Evolutionary conservation across 2,888 invertebrate species (phyloP).

Genomic region (Unio delphinus): DNA sequence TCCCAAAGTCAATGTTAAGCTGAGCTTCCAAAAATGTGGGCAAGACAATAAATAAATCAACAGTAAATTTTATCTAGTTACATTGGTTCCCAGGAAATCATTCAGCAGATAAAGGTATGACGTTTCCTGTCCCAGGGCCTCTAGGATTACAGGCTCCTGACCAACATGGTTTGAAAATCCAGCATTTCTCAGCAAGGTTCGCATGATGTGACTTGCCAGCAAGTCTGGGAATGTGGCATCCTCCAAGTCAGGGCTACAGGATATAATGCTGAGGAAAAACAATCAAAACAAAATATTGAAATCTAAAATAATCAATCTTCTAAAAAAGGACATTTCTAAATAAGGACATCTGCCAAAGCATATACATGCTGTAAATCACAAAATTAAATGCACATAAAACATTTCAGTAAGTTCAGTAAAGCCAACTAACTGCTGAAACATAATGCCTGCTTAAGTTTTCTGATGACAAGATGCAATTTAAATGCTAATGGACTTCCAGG

Average conservation of each 20-base stretch:
- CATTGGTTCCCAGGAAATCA: constrained; percentile 29
- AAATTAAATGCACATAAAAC: too few relatives aligned
- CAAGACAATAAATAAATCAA: neutral
- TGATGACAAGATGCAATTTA: too few relatives aligned
- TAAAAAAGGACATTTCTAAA: too few relatives aligned
- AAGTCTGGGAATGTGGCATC: constrained; percentile 37
- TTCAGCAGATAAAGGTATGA: constrained; percentile 33
- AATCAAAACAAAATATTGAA: neutral
- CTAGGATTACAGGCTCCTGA: constrained; percentile 35
- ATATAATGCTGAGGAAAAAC: constrained; percentile 40
- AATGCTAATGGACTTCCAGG: too few relatives aligned
- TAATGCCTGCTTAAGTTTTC: too few relatives aligned
- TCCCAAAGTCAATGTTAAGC: neutral
- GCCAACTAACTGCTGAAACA: too few relatives aligned
- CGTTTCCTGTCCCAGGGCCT: constrained; percentile 23
- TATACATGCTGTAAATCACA: too few relatives aligned
- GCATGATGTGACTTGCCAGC: constrained; percentile 40
- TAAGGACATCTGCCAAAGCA: too few relatives aligned
- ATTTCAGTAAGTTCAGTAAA: too few relatives aligned
- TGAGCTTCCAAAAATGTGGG: neutral
- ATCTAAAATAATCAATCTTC: too few relatives aligned
- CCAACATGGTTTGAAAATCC: constrained; percentile 41
- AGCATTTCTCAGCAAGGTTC: constrained; percentile 35
- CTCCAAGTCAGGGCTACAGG: constrained; percentile 41
- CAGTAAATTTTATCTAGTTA: constrained; percentile 8